These are phyloP conservation scores for Ericerus pela DNA, from an alignment of 1,140 invertebrate species.

Conservation along the genomic window DNA sequence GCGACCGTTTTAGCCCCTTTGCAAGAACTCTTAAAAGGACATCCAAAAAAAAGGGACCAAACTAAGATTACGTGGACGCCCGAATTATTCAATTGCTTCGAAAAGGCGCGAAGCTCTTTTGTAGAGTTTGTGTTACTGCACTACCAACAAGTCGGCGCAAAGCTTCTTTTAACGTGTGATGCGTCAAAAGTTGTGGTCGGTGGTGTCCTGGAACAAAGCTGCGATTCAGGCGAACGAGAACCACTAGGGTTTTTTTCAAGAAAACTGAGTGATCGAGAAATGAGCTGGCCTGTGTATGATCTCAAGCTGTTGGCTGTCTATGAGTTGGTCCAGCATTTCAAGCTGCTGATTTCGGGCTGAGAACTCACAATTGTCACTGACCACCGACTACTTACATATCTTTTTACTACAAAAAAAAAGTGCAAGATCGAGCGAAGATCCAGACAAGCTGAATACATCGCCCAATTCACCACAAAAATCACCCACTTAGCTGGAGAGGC, in stretches of 20 bases:
- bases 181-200: too few species aligned
- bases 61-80: conserved; percentile 31
- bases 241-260: conserved; percentile 31
- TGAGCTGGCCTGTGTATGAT: conserved; percentile 31
- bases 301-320: conserved; percentile 35
- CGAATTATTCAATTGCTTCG: conserved; percentile 21
- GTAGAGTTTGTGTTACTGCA: too few species aligned
- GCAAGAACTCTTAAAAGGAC: conserved; percentile 22
- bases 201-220: too few species aligned
- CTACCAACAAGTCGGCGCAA: too few species aligned
- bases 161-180: too few species aligned
- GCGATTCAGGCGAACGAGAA: too few species aligned
- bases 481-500: not conserved
- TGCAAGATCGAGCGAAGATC: not conserved
- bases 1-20: conserved; percentile 25
- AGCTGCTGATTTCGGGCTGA: not conserved
- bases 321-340: conserved; percentile 23
- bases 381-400: not conserved
- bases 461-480: not conserved
- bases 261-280: conserved; percentile 27
- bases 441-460: conserved; percentile 8
- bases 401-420: not conserved
- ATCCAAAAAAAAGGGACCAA: not conserved
- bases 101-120: conserved; percentile 12
- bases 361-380: not conserved